Evolutionary conservation across 2,888 invertebrate genomes (phyloP), one percentile per base, ranked within the genome.

Genomic region (Drosophila recens): DNA sequence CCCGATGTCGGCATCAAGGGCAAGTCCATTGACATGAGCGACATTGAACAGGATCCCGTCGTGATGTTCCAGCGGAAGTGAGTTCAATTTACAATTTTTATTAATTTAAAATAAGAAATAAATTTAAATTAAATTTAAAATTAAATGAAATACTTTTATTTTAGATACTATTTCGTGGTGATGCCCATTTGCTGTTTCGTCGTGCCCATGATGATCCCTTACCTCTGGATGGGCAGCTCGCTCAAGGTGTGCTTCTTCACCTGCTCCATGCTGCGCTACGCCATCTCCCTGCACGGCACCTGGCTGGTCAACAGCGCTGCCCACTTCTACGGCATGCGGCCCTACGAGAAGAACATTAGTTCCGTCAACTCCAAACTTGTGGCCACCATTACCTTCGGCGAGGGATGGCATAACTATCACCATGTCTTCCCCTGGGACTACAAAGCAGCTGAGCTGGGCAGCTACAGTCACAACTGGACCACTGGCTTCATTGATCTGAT

Each of bases 281-380:
- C 95, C 4, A 49, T 96, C 6, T 94, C 96, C 0, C 94, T 98
- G 48, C 96, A 99, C 92, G 94, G 95, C 85, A 98, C 98, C 0
- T 98, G 98, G 98, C 93, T 97, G 67, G 97, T 98, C 17, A 98
- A 98, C 93, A 97, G 97, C 69, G 97, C 97, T 0, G 98, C 98
- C 0, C 98, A 98, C 91, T 96, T 97, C 84, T 98, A 96, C 95
- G 98, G 98, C 79, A 96, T 95, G 91, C 96, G 95, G 89, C 98
- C 98, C 1, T 98, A 97, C 91, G 98, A 99, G 92, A 95, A 94
- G 77, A 92, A 93, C 66, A 95, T 96, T 87, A 95, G 95, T 81
- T 95, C 97, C 0, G 95, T 95, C 1, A 96, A 97, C 90, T 96
- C 95, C 87, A 91, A 93, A 67, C 85, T 93, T 0, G 96, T 97